phyloP scores from a whole-genome alignment of 2,888 invertebrate genomes.

The Megaustenia siamemsis region DNA sequence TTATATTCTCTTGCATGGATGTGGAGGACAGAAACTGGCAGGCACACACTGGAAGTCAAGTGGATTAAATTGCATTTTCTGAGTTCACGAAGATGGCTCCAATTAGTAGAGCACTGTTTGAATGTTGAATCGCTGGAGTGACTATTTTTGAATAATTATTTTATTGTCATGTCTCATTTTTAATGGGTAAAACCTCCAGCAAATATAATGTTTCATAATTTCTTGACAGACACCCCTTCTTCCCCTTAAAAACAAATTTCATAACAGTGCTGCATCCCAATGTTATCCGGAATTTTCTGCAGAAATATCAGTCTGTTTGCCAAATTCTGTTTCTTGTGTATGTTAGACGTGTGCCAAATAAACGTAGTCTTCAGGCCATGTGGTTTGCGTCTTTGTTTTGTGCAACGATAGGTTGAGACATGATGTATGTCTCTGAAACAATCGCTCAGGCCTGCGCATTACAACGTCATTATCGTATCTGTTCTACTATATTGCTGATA shows the following conservation, averaged over 20 bases:
- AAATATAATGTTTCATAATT: background rate
- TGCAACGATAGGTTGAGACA: background rate
- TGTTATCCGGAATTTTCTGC: background rate
- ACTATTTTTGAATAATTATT: too few relatives aligned
- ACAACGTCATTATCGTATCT: too few relatives aligned
- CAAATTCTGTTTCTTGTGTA: conserved; percentile 8
- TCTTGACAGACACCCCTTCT: conserved; percentile 4
- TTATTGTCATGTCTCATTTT: too few relatives aligned
- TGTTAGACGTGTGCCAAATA: conserved; percentile 22
- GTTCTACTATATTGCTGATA: too few relatives aligned
- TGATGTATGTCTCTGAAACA: background rate
- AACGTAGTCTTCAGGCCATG: conserved; percentile 9
- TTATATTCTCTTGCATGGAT: too few relatives aligned
- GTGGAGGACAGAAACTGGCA: too few relatives aligned
- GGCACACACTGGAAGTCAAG: too few relatives aligned
- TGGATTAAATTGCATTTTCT: too few relatives aligned
- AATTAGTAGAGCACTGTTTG: too few relatives aligned
- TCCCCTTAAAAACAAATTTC: conserved; percentile 33
- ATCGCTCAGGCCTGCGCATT: background rate
- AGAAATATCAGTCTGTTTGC: conserved; percentile 6
- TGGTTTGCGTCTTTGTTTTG: conserved; percentile 16
- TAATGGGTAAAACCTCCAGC: background rate
- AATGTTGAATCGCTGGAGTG: too few relatives aligned
- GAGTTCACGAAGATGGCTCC: too few relatives aligned
- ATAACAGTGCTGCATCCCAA: background rate